Conservation (phyloP, 2,113 vertebrate species). For the Mystacornis crossleyi region DNA sequence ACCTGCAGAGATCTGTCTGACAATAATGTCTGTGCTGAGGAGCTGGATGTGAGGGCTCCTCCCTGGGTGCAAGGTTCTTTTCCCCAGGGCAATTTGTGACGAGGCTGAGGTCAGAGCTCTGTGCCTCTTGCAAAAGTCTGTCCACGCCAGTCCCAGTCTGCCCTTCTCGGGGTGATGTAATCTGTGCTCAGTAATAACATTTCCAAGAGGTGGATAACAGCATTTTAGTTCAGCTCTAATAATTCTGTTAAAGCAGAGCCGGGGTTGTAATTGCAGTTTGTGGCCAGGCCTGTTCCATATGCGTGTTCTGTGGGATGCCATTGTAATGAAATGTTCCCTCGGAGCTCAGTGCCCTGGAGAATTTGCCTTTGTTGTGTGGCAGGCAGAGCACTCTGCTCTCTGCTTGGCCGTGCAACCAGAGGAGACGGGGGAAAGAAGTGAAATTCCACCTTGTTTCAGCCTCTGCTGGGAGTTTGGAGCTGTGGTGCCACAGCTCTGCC, state of each 20-base stretch:
- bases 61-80: too few species aligned
- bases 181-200: not conserved
- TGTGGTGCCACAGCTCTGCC: not conserved
- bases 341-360: slow-evolving; percentile 10
- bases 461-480: not conserved
- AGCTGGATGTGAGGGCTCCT: not conserved
- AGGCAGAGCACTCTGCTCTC: not conserved
- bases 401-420: not conserved
- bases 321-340: slow-evolving; percentile 6
- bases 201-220: slow-evolving; percentile 16
- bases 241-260: slow-evolving; percentile 55
- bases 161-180: not conserved
- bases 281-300: not conserved
- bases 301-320: slow-evolving; percentile 4
- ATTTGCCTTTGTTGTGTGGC: not conserved
- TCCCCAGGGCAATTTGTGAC: not conserved
- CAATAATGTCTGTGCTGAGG: not conserved
- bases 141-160: not conserved
- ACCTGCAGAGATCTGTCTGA: not conserved
- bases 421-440: not conserved
- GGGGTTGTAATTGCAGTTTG: slow-evolving; percentile 11
- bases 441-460: not conserved
- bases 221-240: slow-evolving; percentile 61
- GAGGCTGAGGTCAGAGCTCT: not conserved
- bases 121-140: not conserved